These are phyloP conservation scores for Aeoliscus strigatus DNA, from an alignment of 2,797 vertebrate species.

Conservation along the genomic window DNA sequence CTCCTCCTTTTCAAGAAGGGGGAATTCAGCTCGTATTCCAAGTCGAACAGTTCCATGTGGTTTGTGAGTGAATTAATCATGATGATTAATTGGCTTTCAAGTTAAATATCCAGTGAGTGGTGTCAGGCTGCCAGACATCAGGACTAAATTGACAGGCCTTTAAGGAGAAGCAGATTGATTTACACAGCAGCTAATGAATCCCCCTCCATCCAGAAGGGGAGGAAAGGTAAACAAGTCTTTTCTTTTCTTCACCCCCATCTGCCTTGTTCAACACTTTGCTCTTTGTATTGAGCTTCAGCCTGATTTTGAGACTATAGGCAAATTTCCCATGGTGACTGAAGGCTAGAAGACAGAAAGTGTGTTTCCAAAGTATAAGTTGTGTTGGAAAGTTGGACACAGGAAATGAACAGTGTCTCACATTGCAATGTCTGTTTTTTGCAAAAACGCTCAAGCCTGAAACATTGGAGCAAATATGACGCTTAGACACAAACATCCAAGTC, in stretches of 20 bases:
- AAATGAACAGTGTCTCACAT: too few species aligned
- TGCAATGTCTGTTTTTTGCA: too few species aligned
- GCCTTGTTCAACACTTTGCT: constrained; percentile 43
- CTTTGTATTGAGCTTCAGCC: constrained; percentile 38
- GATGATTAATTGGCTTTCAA: constrained; percentile 85
- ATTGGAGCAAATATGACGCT: too few species aligned
- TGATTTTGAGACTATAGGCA: constrained; percentile 20
- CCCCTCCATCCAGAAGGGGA: constrained; percentile 70
- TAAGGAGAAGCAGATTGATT: constrained; percentile 82
- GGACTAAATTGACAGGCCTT: constrained; percentile 80
- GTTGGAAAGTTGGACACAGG: too few species aligned
- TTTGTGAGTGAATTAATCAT: constrained; percentile 84
- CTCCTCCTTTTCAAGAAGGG: constrained; percentile 37
- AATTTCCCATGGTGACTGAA: constrained; percentile 5
- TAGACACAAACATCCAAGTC: too few species aligned
- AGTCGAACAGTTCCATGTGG: constrained; percentile 75
- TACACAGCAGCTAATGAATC: constrained; percentile 79
- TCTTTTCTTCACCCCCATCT: constrained; percentile 53
- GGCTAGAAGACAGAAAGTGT: not conserved
- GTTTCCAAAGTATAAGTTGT: not conserved
- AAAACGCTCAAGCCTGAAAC: too few species aligned
- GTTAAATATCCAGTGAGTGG: constrained; percentile 82
- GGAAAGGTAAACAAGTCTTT: constrained; percentile 76
- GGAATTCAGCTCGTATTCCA: constrained; percentile 43
- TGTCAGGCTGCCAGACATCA: constrained; percentile 79